Conservation (phyloP, 1,140 invertebrate genomes). For the Ruditapes philippinarum region DNA sequence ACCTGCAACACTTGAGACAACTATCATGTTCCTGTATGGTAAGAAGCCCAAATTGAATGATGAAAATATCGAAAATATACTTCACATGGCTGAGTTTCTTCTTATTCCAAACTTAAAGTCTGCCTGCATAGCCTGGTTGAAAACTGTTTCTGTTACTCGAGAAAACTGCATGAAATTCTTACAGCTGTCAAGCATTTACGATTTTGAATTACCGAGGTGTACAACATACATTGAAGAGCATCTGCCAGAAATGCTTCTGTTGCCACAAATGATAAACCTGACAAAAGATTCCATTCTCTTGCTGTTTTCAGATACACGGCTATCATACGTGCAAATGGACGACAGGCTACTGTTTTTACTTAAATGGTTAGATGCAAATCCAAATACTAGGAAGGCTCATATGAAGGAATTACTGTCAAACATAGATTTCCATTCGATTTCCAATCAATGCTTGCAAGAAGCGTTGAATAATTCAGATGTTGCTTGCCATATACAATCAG, state of each 20-base stretch:
- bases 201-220: not conserved
- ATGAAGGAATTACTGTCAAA: not conserved
- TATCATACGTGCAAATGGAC: not conserved
- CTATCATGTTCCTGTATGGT: conserved; percentile 16
- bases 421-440: not conserved
- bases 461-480: not conserved
- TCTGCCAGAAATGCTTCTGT: not conserved
- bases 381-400: not conserved
- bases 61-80: not conserved
- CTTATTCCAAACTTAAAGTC: conserved; percentile 19
- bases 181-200: not conserved
- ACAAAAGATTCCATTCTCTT: not conserved
- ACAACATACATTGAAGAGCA: not conserved
- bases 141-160: not conserved
- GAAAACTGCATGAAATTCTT: not conserved
- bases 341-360: not conserved
- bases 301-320: not conserved
- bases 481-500: not conserved
- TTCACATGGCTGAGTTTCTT: not conserved
- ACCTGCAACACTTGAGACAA: not conserved
- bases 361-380: not conserved
- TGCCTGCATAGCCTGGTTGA: not conserved
- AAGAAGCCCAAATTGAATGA: conserved; percentile 1
- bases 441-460: not conserved
- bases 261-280: not conserved